A percentile compares a stretch with the other conserved stretches of the same genome.
Evolutionary conservation across 2,888 invertebrate species (phyloP).

Genomic region (Apoderus coryli): DNA sequence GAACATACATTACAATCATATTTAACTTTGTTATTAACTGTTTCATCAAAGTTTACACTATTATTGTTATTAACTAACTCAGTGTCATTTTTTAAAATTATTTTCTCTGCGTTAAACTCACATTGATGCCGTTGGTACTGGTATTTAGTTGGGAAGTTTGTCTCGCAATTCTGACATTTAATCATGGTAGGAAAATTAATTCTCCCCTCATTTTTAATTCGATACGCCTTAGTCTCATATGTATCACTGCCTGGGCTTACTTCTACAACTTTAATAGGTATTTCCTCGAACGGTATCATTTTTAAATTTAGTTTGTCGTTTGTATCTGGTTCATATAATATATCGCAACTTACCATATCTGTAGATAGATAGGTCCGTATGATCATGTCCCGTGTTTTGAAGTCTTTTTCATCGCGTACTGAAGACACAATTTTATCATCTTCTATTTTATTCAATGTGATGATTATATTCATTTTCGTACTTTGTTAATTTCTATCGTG

Average conservation of each 20-base stretch:
- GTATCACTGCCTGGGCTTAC: neutral
- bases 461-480: too few relatives aligned
- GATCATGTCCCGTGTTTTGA: neutral
- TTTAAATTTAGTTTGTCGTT: neutral
- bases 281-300: too few relatives aligned
- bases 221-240: neutral
- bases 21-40: slow-evolving; percentile 19
- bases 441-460: too few relatives aligned
- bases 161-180: slow-evolving; percentile 33
- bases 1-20: slow-evolving; percentile 30
- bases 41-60: slow-evolving; percentile 12
- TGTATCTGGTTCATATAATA: neutral
- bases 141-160: slow-evolving; percentile 33
- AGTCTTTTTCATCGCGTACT: slow-evolving; percentile 1
- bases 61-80: slow-evolving; percentile 27
- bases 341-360: neutral
- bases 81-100: slow-evolving; percentile 27
- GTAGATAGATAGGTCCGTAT: neutral
- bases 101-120: slow-evolving; percentile 31
- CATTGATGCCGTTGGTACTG: slow-evolving; percentile 34
- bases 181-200: slow-evolving; percentile 27
- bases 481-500: too few relatives aligned
- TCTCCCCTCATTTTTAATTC: slow-evolving; percentile 1
- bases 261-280: neutral
- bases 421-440: neutral